Percentiles rank a stretch among this genome's conserved stretches.
Conservation (phyloP, 2,113 vertebrate species). For the Platysternon megacephalum region DNA sequence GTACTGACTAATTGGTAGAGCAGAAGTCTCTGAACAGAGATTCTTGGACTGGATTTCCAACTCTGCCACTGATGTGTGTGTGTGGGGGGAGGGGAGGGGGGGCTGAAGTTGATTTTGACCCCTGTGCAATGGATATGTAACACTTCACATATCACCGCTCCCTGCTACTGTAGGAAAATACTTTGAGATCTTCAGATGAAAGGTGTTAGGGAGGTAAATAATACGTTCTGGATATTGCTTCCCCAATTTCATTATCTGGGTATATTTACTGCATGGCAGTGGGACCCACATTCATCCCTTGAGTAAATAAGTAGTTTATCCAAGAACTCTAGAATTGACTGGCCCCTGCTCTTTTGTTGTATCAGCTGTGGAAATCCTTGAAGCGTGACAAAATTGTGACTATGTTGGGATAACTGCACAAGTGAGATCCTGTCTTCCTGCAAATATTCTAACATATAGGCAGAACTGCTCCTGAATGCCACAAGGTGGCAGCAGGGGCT, state of each 20-base stretch:
- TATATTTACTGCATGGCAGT: rapidly evolving
- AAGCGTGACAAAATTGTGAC: background rate
- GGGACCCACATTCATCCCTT: background rate
- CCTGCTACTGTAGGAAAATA: background rate
- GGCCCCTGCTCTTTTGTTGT: background rate
- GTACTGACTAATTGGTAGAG: background rate
- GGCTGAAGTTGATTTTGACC: background rate
- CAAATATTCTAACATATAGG: background rate
- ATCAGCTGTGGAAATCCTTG: background rate
- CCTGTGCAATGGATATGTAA: background rate
- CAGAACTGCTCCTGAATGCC: background rate
- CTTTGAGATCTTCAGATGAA: background rate
- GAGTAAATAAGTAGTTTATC: rapidly evolving
- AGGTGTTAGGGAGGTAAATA: background rate
- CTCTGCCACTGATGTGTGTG: background rate
- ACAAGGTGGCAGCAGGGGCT: background rate
- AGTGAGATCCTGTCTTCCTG: background rate
- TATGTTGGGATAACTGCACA: background rate
- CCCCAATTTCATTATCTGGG: rapidly evolving
- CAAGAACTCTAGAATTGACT: background rate
- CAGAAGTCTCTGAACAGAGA: background rate
- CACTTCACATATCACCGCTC: background rate
- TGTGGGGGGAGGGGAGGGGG: background rate
- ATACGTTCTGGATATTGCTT: background rate
- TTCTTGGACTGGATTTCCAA: background rate